Conservation (phyloP, 2,113 vertebrate genomes). For the Rhipidura dahli region DNA sequence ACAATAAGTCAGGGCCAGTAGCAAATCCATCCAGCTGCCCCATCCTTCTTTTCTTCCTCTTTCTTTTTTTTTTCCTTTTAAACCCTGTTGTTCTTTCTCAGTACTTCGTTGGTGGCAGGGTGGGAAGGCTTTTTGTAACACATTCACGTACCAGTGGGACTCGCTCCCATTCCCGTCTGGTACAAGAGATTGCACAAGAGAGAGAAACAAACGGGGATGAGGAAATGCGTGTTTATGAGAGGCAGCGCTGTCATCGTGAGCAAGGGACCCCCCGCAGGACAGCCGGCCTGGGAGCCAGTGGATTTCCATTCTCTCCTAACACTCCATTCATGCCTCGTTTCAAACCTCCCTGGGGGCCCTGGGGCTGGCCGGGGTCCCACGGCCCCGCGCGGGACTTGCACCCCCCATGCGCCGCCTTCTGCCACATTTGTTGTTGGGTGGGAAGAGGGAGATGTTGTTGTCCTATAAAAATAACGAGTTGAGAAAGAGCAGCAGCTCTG, state of each 20-base stretch:
- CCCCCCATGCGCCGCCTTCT: not conserved
- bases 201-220: constrained; percentile 55
- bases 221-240: constrained; percentile 59
- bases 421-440: not conserved
- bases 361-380: not conserved
- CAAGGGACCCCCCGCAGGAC: constrained; percentile 43
- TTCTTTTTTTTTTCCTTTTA: not conserved
- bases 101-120: constrained; percentile 60
- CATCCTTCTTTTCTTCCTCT: not conserved
- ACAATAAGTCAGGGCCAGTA: not conserved
- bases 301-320: constrained; percentile 56
- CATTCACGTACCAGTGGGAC: constrained; percentile 48
- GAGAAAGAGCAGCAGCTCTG: constrained; percentile 6
- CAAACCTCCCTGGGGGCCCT: not conserved
- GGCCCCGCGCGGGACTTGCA: not conserved
- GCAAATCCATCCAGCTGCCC: constrained; percentile 18
- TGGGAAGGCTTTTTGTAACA: constrained; percentile 53
- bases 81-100: constrained; percentile 46
- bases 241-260: constrained; percentile 46
- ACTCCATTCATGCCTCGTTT: constrained; percentile 51
- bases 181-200: constrained; percentile 65
- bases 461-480: constrained; percentile 39
- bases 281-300: constrained; percentile 10
- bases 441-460: not conserved
- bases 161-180: constrained; percentile 51